These are phyloP conservation scores for Heteromyza rotundicornis DNA, from an alignment of 2,888 invertebrate species.

Conservation along the genomic window DNA sequence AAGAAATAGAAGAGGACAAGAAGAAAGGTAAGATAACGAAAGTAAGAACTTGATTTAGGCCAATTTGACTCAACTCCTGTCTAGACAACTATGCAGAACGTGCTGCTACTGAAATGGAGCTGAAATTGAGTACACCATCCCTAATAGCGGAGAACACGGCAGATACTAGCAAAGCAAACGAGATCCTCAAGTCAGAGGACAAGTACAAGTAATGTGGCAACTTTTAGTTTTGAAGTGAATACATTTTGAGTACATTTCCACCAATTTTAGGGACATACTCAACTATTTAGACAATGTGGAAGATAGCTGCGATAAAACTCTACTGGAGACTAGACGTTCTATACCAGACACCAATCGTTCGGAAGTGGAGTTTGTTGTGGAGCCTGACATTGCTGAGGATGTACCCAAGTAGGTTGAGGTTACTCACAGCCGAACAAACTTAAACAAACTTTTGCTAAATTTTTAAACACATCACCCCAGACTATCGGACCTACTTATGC, in stretches of 20 bases:
- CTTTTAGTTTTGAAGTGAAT: constrained; percentile 3
- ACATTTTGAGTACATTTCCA: background rate
- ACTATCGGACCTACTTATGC: constrained; percentile 59
- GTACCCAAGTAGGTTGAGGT: constrained; percentile 59
- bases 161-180: too few species aligned
- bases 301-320: constrained; percentile 60
- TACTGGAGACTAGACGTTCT: constrained; percentile 58
- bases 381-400: constrained; percentile 61
- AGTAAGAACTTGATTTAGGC: background rate
- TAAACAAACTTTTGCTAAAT: background rate
- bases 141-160: too few species aligned
- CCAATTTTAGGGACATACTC: constrained; percentile 57
- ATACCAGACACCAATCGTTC: constrained; percentile 59
- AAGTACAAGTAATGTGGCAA: constrained; percentile 60
- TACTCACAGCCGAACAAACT: background rate
- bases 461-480: constrained; percentile 35
- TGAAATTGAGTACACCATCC: constrained; percentile 44
- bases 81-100: constrained; percentile 56
- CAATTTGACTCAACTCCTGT: too few species aligned
- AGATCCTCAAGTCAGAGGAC: constrained; percentile 39
- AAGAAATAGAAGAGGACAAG: constrained; percentile 62
- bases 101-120: constrained; percentile 45
- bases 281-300: constrained; percentile 62
- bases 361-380: constrained; percentile 60
- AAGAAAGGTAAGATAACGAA: constrained; percentile 45